Evolutionary conservation across 1,140 invertebrate genomes (phyloP).

Genomic region (Bombus difficillimus): DNA sequence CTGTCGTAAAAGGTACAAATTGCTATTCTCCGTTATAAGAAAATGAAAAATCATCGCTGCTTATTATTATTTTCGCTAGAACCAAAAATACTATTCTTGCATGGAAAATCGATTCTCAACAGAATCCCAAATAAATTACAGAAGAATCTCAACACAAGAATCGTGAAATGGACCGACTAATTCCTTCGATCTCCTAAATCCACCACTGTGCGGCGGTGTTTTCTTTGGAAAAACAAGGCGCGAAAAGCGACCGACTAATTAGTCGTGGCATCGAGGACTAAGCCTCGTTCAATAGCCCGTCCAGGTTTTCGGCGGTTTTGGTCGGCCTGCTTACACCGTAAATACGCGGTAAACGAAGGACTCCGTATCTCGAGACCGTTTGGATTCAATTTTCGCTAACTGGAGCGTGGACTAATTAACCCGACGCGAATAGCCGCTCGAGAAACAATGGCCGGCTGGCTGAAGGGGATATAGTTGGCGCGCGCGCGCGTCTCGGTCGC

Average conservation of each 20-base stretch:
- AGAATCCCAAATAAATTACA: not conserved
- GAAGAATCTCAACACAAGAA: not conserved
- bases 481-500: slow-evolving; percentile 14
- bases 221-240: slow-evolving; percentile 2
- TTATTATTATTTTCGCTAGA: not conserved
- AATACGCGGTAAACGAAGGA: slow-evolving; percentile 46
- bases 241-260: slow-evolving; percentile 41
- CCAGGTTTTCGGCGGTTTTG: slow-evolving; percentile 22
- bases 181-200: not conserved
- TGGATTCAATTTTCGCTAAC: slow-evolving; percentile 78
- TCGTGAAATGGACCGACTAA: not conserved
- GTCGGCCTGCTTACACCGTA: slow-evolving; percentile 41
- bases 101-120: not conserved
- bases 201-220: not conserved
- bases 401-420: slow-evolving; percentile 79
- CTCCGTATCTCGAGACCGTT: slow-evolving; percentile 46
- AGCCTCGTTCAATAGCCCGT: slow-evolving; percentile 7
- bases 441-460: slow-evolving; percentile 60
- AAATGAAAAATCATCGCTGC: not conserved
- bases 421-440: slow-evolving; percentile 69
- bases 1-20: not conserved
- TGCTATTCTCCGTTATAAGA: not conserved
- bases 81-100: not conserved
- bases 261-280: slow-evolving; percentile 12
- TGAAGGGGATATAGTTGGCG: slow-evolving; percentile 41